Conservation (phyloP, 2,888 invertebrate species). For the Eilema griseolum region DNA sequence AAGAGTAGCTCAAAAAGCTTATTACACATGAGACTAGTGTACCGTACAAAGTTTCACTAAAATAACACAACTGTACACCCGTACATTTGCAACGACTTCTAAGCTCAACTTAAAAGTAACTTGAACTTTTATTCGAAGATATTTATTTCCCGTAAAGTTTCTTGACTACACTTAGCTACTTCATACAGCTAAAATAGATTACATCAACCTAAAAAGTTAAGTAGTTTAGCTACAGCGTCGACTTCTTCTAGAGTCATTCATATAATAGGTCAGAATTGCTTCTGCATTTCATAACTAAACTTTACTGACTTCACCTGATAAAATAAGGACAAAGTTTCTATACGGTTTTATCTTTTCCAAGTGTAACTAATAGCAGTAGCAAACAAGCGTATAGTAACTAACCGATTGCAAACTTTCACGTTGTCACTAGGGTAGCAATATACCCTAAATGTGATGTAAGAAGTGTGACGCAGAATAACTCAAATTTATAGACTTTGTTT, state of each 20-base stretch:
- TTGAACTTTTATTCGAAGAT: constrained; percentile 38
- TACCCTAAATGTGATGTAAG: neutral
- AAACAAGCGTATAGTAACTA: neutral
- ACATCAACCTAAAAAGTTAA: constrained; percentile 45
- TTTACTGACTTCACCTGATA: constrained; percentile 8
- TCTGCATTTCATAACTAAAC: constrained; percentile 19
- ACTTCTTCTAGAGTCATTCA: constrained; percentile 34
- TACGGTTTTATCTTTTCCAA: neutral
- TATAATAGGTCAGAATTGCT: constrained; percentile 16
- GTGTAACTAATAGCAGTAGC: neutral
- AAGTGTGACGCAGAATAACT: no score
- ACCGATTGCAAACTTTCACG: neutral
- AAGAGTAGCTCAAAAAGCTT: constrained; percentile 24
- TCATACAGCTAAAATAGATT: constrained; percentile 51
- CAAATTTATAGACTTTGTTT: no score
- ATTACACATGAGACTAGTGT: constrained; percentile 26
- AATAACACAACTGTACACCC: constrained; percentile 25
- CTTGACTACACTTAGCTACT: constrained; percentile 41
- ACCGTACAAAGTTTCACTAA: constrained; percentile 35
- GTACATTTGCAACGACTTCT: constrained; percentile 34
- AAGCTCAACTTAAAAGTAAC: constrained; percentile 29
- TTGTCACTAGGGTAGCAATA: neutral
- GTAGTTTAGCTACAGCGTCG: constrained; percentile 37
- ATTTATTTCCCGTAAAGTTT: constrained; percentile 49
- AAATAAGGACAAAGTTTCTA: neutral